Conservation (phyloP, 2,113 vertebrate genomes). For the Corythoichthys haematopterus region DNA sequence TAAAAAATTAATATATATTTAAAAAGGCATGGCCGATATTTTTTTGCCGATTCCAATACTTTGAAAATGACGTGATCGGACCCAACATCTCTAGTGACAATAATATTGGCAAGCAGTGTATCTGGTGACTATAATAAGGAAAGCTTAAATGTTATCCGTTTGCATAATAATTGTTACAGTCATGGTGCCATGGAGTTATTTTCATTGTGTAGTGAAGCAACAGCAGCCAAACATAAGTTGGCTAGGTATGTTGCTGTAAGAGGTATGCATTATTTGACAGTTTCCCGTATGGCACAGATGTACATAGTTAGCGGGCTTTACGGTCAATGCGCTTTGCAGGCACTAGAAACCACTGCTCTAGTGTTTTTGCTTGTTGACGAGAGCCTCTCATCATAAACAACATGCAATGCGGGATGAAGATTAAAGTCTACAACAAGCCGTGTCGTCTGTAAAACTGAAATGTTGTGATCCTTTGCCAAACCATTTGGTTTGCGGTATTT, state of each 20-base stretch:
- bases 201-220: conserved; percentile 21
- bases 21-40: too few relatives aligned
- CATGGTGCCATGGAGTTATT: conserved; percentile 13
- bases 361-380: conserved; percentile 49
- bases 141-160: too few relatives aligned
- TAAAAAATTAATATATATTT: too few relatives aligned
- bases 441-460: background rate
- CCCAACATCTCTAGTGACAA: too few relatives aligned
- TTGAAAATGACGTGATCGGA: too few relatives aligned
- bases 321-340: conserved; percentile 36
- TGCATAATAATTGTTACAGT: too few relatives aligned
- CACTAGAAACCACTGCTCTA: conserved; percentile 47
- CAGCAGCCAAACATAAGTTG: background rate
- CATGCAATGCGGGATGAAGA: conserved; percentile 38
- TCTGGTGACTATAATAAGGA: too few relatives aligned
- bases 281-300: conserved; percentile 48
- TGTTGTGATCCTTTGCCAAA: background rate
- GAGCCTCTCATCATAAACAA: conserved; percentile 38
- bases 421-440: conserved; percentile 36
- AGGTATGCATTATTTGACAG: conserved; percentile 11
- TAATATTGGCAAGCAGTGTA: too few relatives aligned
- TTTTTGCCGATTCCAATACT: too few relatives aligned
- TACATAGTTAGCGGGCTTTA: conserved; percentile 45
- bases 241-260: background rate
- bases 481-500: background rate